A percentile compares a stretch with the other conserved stretches of the same genome.
phyloP scores from a whole-genome alignment of 2,113 vertebrate genomes.

The Setophaga coronata region DNA sequence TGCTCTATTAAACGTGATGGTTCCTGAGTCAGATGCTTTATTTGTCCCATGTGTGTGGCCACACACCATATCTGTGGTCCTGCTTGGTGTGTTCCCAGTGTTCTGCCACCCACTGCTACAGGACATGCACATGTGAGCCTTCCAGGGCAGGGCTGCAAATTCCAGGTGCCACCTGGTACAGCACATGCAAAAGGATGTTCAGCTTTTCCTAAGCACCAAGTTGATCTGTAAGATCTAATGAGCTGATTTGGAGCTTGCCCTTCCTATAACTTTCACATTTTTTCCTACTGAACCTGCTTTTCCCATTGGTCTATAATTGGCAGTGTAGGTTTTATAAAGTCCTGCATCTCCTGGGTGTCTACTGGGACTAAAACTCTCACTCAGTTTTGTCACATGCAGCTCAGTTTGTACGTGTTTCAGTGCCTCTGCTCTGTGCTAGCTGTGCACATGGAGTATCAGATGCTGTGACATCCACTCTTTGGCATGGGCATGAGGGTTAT shows the following conservation, averaged over 20 bases:
- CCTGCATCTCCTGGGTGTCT: neutral
- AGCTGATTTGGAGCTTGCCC: neutral
- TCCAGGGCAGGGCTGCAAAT: neutral
- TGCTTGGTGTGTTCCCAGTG: neutral
- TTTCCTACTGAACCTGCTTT: neutral
- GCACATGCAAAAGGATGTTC: neutral
- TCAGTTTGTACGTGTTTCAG: neutral
- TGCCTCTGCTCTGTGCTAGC: neutral
- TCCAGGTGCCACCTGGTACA: neutral
- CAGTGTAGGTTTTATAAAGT: neutral
- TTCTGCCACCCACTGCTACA: neutral
- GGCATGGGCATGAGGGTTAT: neutral
- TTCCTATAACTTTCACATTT: neutral
- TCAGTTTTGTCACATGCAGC: neutral
- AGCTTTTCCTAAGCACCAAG: neutral
- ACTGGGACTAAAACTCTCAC: neutral
- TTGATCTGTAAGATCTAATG: neutral
- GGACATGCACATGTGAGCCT: rapidly evolving
- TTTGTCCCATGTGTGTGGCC: neutral
- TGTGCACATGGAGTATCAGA: neutral
- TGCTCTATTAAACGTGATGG: neutral
- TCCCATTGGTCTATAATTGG: neutral
- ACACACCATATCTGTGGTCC: neutral
- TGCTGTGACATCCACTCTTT: neutral
- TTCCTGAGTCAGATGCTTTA: neutral